These are phyloP conservation scores for Drosophila glabriapex DNA, from an alignment of 2,888 invertebrate genomes.

Conservation along the genomic window DNA sequence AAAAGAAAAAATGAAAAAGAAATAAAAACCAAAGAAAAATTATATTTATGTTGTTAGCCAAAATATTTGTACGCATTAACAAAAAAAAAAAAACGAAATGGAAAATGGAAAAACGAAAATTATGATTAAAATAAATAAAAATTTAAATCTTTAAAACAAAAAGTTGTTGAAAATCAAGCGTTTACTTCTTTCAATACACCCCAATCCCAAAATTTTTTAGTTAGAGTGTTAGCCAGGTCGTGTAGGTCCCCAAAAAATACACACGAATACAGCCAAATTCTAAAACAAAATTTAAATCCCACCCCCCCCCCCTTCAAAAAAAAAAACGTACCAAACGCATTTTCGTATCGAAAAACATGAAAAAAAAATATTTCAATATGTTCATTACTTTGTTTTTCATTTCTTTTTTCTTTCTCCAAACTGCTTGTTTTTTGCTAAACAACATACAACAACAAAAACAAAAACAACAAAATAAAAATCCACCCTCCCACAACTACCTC, in stretches of 20 bases:
- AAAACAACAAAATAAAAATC: constrained; percentile 45
- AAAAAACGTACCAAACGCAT: constrained; percentile 40
- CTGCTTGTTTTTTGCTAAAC: constrained; percentile 79
- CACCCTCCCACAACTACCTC: neutral
- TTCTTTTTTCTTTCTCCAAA: constrained; percentile 81
- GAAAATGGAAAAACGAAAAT: constrained; percentile 6
- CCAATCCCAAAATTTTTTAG: constrained; percentile 8
- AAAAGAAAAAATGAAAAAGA: constrained; percentile 5
- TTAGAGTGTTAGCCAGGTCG: constrained; percentile 32
- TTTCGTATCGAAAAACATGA: constrained; percentile 49
- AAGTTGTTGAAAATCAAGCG: constrained; percentile 77
- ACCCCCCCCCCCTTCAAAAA: neutral
- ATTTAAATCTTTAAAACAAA: constrained; percentile 43
- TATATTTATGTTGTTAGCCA: constrained; percentile 60
- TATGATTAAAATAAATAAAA: constrained; percentile 61
- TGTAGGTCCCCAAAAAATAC: constrained; percentile 17
- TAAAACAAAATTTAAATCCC: constrained; percentile 13
- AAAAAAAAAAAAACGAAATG: constrained; percentile 1
- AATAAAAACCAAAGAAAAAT: constrained; percentile 44
- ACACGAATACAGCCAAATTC: constrained; percentile 34
- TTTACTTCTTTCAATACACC: constrained; percentile 55
- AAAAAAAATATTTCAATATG: constrained; percentile 73
- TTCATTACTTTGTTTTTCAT: constrained; percentile 81
- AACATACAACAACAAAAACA: constrained; percentile 63
- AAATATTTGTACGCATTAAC: constrained; percentile 71